Percentiles rank a stretch among this genome's conserved stretches.
Conservation (phyloP, 2,888 invertebrate genomes). For the Agapostemon virescens region DNA sequence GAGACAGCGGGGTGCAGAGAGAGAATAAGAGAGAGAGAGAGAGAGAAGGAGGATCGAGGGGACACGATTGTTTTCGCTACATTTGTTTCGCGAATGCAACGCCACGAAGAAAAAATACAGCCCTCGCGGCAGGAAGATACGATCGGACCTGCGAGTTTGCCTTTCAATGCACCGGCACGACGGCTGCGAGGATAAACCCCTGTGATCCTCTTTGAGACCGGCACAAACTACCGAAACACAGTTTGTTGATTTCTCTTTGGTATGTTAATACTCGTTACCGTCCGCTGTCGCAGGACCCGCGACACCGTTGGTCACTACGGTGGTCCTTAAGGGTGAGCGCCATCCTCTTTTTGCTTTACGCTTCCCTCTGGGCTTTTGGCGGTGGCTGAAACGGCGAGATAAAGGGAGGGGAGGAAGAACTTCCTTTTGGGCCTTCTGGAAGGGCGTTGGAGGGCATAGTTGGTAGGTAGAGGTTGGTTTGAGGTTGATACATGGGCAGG, state of each 20-base stretch:
- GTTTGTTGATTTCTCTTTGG: conserved; percentile 4
- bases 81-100: conserved; percentile 40
- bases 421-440: no score
- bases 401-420: no score
- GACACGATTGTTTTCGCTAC: conserved; percentile 54
- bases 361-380: no score
- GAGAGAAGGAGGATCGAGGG: background rate
- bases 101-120: background rate
- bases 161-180: background rate
- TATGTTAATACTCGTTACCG: conserved; percentile 9
- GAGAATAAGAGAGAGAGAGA: no score
- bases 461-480: no score
- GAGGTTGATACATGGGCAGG: no score
- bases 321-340: no score
- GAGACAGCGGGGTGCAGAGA: no score
- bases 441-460: no score
- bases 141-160: background rate
- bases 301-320: background rate
- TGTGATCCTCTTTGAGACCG: background rate
- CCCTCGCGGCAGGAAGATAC: background rate
- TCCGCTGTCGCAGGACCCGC: background rate
- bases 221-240: conserved; percentile 6
- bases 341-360: no score
- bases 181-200: background rate
- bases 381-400: no score